These are phyloP conservation scores for Brachypteracias leptosomus DNA, from an alignment of 2,113 vertebrate species.

Conservation along the genomic window DNA sequence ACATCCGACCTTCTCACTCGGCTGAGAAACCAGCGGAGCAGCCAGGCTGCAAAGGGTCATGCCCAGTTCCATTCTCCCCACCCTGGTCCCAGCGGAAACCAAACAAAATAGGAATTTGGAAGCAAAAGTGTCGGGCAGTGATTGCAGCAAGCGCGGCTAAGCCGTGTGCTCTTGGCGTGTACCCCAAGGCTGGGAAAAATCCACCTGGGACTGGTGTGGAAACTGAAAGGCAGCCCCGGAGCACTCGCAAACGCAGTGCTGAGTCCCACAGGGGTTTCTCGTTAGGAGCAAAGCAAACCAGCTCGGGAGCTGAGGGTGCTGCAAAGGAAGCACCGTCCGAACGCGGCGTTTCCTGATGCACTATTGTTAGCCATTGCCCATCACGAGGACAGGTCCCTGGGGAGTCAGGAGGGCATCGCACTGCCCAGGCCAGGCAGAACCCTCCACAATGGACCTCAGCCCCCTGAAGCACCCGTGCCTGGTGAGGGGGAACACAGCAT, in stretches of 20 bases:
- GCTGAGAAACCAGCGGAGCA: not conserved
- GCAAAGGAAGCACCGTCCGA: not conserved
- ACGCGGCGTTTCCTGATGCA: not conserved
- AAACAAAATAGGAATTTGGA: not conserved
- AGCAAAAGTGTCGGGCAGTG: not conserved
- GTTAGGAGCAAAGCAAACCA: not conserved
- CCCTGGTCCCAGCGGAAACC: not conserved
- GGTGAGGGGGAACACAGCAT: accelerated
- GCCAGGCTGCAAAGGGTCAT: not conserved
- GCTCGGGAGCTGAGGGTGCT: not conserved
- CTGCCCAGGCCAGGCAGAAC: not conserved
- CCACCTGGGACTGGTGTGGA: not conserved
- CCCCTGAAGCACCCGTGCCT: accelerated
- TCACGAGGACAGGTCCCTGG: not conserved
- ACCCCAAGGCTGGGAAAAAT: not conserved
- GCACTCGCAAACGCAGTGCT: not conserved
- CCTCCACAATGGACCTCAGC: not conserved
- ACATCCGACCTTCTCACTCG: not conserved
- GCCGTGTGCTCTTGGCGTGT: accelerated
- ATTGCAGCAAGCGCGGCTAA: not conserved
- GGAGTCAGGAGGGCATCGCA: not conserved
- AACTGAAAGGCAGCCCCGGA: not conserved
- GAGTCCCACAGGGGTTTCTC: not conserved
- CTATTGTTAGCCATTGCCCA: not conserved
- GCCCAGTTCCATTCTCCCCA: not conserved